phyloP scores from a whole-genome alignment of 2,888 invertebrate genomes.

The Limenitis camilla region DNA sequence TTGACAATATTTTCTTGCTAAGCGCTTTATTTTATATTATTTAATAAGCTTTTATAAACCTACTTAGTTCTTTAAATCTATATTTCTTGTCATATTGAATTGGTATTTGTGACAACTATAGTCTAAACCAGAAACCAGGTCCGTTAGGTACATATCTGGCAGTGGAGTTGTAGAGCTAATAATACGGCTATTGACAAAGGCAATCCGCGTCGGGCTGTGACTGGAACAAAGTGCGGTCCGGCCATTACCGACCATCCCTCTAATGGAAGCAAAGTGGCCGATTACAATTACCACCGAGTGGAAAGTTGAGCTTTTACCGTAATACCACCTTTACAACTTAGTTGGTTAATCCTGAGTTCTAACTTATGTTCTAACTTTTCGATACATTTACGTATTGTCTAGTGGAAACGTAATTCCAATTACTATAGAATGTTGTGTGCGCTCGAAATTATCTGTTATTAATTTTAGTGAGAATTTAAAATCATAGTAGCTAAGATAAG shows the following conservation, averaged over 20 bases:
- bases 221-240: conserved; percentile 29
- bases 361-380: conserved; percentile 7
- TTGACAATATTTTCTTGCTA: too few relatives aligned
- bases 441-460: too few relatives aligned
- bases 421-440: too few relatives aligned
- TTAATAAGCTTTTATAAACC: too few relatives aligned
- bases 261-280: conserved; percentile 59
- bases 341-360: conserved; percentile 10
- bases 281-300: conserved; percentile 56
- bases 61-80: too few relatives aligned
- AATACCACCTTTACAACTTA: conserved; percentile 24
- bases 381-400: not conserved
- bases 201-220: conserved; percentile 21
- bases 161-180: conserved; percentile 4
- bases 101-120: too few relatives aligned
- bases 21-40: too few relatives aligned
- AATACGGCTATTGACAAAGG: conserved; percentile 17
- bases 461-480: too few relatives aligned
- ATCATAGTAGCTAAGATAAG: too few relatives aligned
- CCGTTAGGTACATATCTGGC: not conserved
- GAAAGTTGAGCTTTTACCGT: conserved; percentile 48
- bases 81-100: too few relatives aligned
- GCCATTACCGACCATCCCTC: conserved; percentile 27
- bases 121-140: not conserved
- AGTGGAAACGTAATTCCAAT: too few relatives aligned